Base-by-base conservation (phyloP, 2,113 vertebrate species). In the Oophaga pumilio region DNA sequence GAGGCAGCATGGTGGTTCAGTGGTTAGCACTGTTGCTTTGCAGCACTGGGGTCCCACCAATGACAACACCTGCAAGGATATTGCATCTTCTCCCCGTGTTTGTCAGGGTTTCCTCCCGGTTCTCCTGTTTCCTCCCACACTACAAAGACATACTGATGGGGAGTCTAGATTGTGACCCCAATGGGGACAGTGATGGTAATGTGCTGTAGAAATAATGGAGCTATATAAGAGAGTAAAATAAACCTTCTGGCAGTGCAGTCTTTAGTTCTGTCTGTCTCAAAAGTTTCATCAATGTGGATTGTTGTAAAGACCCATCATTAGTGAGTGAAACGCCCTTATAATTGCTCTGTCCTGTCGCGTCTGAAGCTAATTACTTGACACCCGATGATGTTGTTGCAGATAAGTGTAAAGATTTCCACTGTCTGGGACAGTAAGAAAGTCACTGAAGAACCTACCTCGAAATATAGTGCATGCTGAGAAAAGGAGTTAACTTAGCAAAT, bases 311-410 rank as follows among this genome's bases (percentile, higher is more conserved):
- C 24, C 62, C 62, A 9, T 24, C 81, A 7, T 50, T 69, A 53
- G 81, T 53, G 14, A 68, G 43, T 83, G 43, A 68, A 66, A 50
- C 60, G 22, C 24, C 15, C 60, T 64, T 82, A 14, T 52, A 73
- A 76, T 84, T 88, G 81, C 62, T 83, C 50, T 77, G 49, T 64
- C 49, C n/a, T n/a, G n/a, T n/a, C 11, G 0, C 50, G 76, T 88
- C 69, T 77, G 87, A 84, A 88, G 81, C 80, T 77, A 88, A 84
- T 88, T 88, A 88, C 59, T 84, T 88, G 81, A 83, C 87, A 84
- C 73, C 71, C 77, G 87, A 87, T 82, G 82, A 73, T 28, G 57
- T 88, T 88, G 68, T 76, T 83, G 24, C 11, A 62, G 69, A 66
- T 77, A 84, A 84, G 60, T 68, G 60, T 77, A 77, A 84, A 68